A percentile compares a stretch with the other conserved stretches of the same genome.
Evolutionary conservation across 2,113 vertebrate genomes (phyloP).

Genomic region (human (Homo sapiens)): DNA sequence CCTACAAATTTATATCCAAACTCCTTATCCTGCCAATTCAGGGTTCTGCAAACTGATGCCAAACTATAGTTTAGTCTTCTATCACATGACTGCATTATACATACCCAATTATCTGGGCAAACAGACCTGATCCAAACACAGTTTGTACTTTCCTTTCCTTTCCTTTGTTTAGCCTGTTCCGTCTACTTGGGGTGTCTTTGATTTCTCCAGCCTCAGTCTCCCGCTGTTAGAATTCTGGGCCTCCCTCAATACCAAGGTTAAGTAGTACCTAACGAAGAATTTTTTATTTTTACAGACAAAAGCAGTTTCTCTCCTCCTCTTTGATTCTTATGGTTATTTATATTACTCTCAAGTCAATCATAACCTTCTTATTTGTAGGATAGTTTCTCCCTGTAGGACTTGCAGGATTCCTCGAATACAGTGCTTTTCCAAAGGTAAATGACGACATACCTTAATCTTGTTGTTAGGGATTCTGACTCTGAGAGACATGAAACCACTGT

Average conservation of each 20-base stretch:
- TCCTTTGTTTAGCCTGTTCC: background rate
- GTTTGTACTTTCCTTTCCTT: background rate
- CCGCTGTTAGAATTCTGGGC: background rate
- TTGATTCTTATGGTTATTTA: background rate
- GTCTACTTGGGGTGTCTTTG: background rate
- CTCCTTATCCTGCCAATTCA: background rate
- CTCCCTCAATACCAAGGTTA: background rate
- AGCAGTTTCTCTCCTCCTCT: background rate
- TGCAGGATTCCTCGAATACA: background rate
- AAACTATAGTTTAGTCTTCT: background rate
- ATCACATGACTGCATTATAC: background rate
- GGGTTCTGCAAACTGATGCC: background rate
- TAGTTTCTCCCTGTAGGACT: background rate
- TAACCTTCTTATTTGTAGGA: background rate
- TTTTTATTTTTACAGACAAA: background rate
- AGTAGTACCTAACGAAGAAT: background rate
- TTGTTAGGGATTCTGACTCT: background rate
- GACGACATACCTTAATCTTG: background rate
- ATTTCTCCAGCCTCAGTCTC: background rate
- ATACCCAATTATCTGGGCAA: background rate
- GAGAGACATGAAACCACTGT: background rate
- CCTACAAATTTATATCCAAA: background rate
- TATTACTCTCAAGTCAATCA: background rate
- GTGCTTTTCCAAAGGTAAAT: background rate
- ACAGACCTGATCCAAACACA: background rate